Evolutionary conservation across 2,113 vertebrate species (phyloP).

Genomic region (Eolophus roseicapilla): DNA sequence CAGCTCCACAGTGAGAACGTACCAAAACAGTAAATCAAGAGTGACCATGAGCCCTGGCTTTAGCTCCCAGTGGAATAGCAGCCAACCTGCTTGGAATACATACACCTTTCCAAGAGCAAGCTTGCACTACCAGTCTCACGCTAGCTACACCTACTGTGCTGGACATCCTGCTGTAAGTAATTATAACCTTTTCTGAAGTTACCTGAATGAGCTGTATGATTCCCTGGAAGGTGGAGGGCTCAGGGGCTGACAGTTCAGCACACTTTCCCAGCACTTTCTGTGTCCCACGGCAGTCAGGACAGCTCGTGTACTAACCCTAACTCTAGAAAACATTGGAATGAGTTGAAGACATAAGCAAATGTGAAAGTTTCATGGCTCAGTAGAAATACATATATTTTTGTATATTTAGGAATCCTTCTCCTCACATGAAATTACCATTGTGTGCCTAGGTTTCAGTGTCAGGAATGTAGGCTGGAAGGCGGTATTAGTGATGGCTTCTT

Average conservation of each 20-base stretch:
- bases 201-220: neutral
- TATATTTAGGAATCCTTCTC: neutral
- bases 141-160: constrained; percentile 83
- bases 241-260: neutral
- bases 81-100: constrained; percentile 79
- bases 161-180: constrained; percentile 84
- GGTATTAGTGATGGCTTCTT: neutral
- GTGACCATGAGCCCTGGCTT: constrained; percentile 82
- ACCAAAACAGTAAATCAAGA: constrained; percentile 81
- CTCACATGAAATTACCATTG: neutral
- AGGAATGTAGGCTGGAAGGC: neutral
- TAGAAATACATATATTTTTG: neutral
- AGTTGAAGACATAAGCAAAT: neutral
- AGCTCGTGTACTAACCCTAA: neutral
- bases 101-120: constrained; percentile 79
- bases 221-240: neutral
- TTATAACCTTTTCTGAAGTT: neutral
- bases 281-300: neutral
- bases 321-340: neutral
- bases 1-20: constrained; percentile 81
- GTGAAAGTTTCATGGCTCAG: neutral
- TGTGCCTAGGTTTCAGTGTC: neutral
- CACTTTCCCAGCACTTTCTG: neutral
- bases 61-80: constrained; percentile 80
- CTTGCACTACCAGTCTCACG: constrained; percentile 83